These are phyloP conservation scores for Parotia lawesii DNA, from an alignment of 2,113 vertebrate species.

Conservation along the genomic window DNA sequence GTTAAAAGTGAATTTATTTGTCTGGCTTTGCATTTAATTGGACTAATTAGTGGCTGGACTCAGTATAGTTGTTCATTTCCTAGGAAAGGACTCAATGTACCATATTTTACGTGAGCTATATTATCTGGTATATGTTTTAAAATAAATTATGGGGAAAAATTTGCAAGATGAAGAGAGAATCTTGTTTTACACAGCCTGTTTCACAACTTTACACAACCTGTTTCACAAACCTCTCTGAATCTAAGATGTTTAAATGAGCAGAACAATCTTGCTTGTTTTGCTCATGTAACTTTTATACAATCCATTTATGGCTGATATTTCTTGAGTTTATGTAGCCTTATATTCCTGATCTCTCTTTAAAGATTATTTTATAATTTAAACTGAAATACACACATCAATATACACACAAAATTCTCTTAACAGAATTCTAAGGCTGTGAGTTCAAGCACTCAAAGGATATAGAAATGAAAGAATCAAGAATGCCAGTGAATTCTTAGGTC, in stretches of 20 bases:
- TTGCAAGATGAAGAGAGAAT: background rate
- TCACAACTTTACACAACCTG: background rate
- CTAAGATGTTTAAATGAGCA: background rate
- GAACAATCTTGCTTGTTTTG: background rate
- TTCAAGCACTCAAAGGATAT: background rate
- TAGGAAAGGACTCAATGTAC: background rate
- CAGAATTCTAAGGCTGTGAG: background rate
- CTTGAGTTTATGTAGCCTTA: background rate
- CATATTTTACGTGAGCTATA: background rate
- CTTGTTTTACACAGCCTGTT: background rate
- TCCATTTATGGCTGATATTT: background rate
- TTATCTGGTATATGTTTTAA: background rate
- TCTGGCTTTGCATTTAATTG: background rate
- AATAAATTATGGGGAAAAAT: background rate
- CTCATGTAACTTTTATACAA: background rate
- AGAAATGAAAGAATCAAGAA: background rate
- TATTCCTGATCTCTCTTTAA: background rate
- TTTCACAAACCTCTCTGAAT: background rate
- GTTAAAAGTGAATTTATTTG: background rate
- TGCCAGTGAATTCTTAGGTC: background rate
- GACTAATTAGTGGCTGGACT: background rate
- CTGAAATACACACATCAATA: background rate
- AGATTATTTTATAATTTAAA: background rate
- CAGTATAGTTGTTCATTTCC: background rate
- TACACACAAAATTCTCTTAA: background rate